phyloP scores from a whole-genome alignment of 2,797 vertebrate genomes.

The Glossophaga mutica region DNA sequence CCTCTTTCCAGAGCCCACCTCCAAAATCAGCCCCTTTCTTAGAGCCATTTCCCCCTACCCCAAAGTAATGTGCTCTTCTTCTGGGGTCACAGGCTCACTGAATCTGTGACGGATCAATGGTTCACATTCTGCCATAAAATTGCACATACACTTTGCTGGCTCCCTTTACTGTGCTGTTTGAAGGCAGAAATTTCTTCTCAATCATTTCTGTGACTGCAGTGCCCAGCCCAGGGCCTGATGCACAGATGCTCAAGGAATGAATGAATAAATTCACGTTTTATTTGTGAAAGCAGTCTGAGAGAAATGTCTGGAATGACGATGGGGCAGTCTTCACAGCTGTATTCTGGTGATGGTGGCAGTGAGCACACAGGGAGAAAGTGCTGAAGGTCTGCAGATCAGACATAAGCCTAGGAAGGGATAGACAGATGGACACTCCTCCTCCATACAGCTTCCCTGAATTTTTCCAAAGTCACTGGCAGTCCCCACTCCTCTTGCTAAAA shows the following conservation, averaged over 20 bases:
- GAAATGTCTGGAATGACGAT: background rate
- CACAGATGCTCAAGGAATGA: background rate
- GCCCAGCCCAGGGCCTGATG: background rate
- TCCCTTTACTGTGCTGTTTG: background rate
- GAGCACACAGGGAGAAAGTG: background rate
- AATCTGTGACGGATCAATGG: background rate
- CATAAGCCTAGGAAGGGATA: background rate
- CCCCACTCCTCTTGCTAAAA: background rate
- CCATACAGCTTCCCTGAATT: too few relatives aligned
- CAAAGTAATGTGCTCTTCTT: background rate
- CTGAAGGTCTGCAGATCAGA: background rate
- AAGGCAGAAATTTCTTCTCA: background rate
- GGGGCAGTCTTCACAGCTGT: background rate
- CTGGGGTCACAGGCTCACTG: background rate
- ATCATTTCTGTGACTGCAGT: background rate
- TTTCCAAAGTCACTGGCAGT: background rate
- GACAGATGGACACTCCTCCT: background rate
- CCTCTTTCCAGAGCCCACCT: background rate
- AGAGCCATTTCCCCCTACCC: rapidly evolving
- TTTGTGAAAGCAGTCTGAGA: background rate
- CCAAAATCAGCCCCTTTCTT: background rate
- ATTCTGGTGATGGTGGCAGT: background rate
- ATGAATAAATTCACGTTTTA: background rate
- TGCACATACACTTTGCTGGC: background rate
- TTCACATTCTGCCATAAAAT: background rate